Percentiles rank a stretch among this genome's conserved stretches.
Conservation (phyloP, 2,113 vertebrate genomes). For the Origma solitaria region DNA sequence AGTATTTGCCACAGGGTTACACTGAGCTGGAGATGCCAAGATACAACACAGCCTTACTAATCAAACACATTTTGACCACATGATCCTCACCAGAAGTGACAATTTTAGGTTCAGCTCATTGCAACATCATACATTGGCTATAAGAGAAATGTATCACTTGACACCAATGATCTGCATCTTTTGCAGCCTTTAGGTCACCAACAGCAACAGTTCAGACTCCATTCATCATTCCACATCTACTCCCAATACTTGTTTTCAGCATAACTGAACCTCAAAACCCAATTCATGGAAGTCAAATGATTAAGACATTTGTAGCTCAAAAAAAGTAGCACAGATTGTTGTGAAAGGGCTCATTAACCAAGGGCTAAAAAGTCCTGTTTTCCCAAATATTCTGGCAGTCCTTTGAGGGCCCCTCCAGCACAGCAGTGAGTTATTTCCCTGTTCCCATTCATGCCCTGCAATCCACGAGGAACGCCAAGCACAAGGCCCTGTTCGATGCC, state of each 20-base stretch:
- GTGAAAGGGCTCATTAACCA: not conserved
- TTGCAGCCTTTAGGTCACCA: not conserved
- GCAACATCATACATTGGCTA: not conserved
- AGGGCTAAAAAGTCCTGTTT: not conserved
- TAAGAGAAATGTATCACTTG: not conserved
- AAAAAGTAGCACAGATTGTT: not conserved
- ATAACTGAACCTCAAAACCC: not conserved
- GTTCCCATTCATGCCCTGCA: not conserved
- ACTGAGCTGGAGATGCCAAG: not conserved
- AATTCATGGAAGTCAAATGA: not conserved
- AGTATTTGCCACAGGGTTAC: not conserved
- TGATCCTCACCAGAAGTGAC: not conserved
- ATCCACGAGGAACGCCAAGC: not conserved
- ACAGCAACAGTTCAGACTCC: accelerated
- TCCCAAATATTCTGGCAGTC: not conserved
- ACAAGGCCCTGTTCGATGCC: accelerated
- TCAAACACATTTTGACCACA: not conserved
- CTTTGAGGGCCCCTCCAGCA: not conserved
- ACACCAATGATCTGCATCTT: accelerated
- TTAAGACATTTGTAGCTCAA: not conserved
- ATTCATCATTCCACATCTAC: not conserved
- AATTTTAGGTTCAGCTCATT: not conserved
- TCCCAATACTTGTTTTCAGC: not conserved
- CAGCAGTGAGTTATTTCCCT: not conserved
- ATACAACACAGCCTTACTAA: not conserved